Evolutionary conservation across 2,113 vertebrate species (phyloP).

Genomic region (Nymphicus hollandicus): DNA sequence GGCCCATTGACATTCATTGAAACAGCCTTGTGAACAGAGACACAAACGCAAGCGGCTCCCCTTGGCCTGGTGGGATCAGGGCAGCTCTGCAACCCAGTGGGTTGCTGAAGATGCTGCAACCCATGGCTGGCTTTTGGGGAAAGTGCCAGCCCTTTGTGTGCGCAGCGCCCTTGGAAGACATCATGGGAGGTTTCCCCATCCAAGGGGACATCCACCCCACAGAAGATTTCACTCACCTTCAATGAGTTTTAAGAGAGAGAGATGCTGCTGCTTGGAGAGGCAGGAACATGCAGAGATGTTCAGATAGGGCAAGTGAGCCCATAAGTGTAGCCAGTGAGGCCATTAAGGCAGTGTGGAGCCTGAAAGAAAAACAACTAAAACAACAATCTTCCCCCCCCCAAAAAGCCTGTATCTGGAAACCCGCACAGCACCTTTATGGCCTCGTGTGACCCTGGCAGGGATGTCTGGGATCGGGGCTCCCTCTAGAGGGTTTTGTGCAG

Average conservation of each 20-base stretch:
- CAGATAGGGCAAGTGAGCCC: neutral
- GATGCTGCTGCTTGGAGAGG: neutral
- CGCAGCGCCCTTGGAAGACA: neutral
- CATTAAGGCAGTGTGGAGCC: neutral
- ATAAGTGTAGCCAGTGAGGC: neutral
- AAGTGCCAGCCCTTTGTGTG: fast-evolving
- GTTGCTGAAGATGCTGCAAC: neutral
- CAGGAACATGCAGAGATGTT: fast-evolving
- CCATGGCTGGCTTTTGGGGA: neutral
- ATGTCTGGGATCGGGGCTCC: slow-evolving; percentile 13
- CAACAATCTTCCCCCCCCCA: fast-evolving
- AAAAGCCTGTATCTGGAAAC: neutral
- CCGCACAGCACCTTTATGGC: neutral
- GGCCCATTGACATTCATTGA: neutral
- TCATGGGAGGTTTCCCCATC: fast-evolving
- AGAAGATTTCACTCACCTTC: neutral
- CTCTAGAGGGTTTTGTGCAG: slow-evolving; percentile 34
- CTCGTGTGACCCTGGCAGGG: neutral
- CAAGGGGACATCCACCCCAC: neutral
- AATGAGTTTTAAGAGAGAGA: neutral
- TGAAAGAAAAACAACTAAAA: fast-evolving
- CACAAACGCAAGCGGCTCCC: neutral
- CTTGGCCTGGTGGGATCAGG: neutral
- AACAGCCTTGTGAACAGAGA: neutral
- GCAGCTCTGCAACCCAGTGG: neutral